phyloP scores from a whole-genome alignment of 2,113 vertebrate genomes.

The Nerophis ophidion region DNA sequence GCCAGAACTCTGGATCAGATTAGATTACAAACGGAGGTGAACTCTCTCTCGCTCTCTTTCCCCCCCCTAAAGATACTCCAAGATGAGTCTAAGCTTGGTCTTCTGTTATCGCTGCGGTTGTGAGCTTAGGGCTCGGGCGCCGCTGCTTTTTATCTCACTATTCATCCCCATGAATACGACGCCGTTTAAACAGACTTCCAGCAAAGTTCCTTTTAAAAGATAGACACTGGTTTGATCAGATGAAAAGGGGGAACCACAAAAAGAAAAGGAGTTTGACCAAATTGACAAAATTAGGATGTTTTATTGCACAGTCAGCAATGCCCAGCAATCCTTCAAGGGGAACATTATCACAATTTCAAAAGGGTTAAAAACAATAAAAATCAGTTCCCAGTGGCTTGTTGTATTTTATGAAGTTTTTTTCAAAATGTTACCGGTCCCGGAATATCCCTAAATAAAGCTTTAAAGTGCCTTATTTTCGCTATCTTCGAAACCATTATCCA shows the following conservation, averaged over 20 bases:
- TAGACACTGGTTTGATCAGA: not conserved
- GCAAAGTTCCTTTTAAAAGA: not conserved
- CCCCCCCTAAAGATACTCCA: constrained; percentile 21
- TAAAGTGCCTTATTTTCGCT: too few relatives aligned
- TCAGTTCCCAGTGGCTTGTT: too few relatives aligned
- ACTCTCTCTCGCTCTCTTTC: constrained; percentile 30
- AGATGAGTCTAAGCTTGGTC: constrained; percentile 37
- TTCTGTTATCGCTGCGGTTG: constrained; percentile 18
- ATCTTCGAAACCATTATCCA: too few relatives aligned
- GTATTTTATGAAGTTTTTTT: too few relatives aligned
- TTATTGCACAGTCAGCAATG: too few relatives aligned
- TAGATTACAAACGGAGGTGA: constrained; percentile 62
- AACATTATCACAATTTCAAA: too few relatives aligned
- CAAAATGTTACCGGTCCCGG: too few relatives aligned
- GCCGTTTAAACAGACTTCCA: not conserved
- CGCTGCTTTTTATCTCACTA: constrained; percentile 12
- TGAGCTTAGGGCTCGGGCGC: constrained; percentile 27
- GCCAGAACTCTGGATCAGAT: constrained; percentile 63
- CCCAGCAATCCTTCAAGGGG: too few relatives aligned
- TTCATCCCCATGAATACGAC: not conserved
- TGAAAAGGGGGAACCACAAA: not conserved
- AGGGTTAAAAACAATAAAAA: too few relatives aligned
- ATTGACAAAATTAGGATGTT: too few relatives aligned
- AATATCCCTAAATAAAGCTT: too few relatives aligned
- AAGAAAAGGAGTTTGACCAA: too few relatives aligned